Base-by-base conservation (phyloP, 23 tunicate genomes). In the Ciona savignyi region DNA sequence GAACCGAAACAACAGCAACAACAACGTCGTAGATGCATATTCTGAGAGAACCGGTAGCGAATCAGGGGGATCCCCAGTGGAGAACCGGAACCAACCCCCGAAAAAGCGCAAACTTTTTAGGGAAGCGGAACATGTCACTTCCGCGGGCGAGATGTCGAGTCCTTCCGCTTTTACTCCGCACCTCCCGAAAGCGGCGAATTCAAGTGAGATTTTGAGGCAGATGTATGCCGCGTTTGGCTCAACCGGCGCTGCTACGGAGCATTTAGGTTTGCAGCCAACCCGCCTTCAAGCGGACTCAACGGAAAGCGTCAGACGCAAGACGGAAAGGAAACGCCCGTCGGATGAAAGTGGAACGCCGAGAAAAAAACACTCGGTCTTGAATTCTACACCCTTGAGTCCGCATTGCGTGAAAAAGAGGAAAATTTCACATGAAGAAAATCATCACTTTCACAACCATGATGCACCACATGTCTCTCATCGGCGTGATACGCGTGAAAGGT, bases 211-310 rank as follows among this genome's bases (percentile, higher is more conserved):
- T 60, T 68, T 86, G 66, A 76, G 74, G 33, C 70, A 74, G 34
- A 86, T 86, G 93, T 86, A 86, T 49, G 85, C 77, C 65, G 67
- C 93, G 25, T 86, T 86, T 61, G 93, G 85, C 6, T 63, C 67
- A 25, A 11, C 67, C 15, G 67, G 67, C 22, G 67, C 23, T 22
- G 26, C 24, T 4, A n/a, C 67, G 22, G 67, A 63, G 26, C 67
- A 42, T 15, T 15, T 42, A 15, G n/a, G n/a, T n/a, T n/a, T n/a
- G n/a, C n/a, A n/a, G n/a, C n/a, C n/a, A n/a, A 42, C 56, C 9
- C 56, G 56, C 15, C 9, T 42, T 42, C 56, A 42, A 42, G 15
- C 56, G 11, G 56, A 42, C 9, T 42, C 15, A 15, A 15, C 9
- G 9, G 56, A 42, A 42, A 6, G 11, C 15, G 56, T 42, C 9